phyloP scores from a whole-genome alignment of 2,888 invertebrate species.

The Nephrotoma flavescens region DNA sequence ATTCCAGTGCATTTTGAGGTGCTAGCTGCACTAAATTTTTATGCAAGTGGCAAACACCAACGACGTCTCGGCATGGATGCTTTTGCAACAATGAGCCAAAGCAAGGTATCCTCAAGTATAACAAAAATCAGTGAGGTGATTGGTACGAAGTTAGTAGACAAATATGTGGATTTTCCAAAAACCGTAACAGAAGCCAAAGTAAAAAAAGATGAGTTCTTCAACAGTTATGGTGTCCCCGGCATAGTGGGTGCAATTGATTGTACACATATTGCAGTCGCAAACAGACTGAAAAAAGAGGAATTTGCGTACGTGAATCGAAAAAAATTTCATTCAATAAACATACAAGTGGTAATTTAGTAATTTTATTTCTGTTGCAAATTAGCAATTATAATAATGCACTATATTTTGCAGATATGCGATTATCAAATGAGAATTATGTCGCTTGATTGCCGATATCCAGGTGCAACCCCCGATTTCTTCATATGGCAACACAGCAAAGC shows the following conservation, averaged over 20 bases:
- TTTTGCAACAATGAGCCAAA: not conserved
- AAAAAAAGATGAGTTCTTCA: not conserved
- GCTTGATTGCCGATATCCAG: not conserved
- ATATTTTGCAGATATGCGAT: not conserved
- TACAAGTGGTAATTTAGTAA: not conserved
- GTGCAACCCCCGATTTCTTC: too few species aligned
- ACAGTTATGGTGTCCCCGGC: not conserved
- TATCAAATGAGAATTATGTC: not conserved
- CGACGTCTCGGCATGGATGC: not conserved
- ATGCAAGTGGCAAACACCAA: not conserved
- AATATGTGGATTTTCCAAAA: not conserved
- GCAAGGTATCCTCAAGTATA: not conserved
- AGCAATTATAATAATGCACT: not conserved
- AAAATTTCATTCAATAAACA: not conserved
- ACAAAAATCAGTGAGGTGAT: not conserved
- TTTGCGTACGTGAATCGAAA: not conserved
- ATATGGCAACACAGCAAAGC: too few species aligned
- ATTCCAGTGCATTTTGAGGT: not conserved
- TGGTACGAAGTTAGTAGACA: not conserved
- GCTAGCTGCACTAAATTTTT: not conserved
- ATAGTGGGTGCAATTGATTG: not conserved
- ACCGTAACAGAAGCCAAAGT: not conserved
- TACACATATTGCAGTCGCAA: not conserved
- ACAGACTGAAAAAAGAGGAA: not conserved
- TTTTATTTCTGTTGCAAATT: not conserved